These are phyloP conservation scores for Nomada ruficornis DNA, from an alignment of 2,888 invertebrate species.

Conservation along the genomic window DNA sequence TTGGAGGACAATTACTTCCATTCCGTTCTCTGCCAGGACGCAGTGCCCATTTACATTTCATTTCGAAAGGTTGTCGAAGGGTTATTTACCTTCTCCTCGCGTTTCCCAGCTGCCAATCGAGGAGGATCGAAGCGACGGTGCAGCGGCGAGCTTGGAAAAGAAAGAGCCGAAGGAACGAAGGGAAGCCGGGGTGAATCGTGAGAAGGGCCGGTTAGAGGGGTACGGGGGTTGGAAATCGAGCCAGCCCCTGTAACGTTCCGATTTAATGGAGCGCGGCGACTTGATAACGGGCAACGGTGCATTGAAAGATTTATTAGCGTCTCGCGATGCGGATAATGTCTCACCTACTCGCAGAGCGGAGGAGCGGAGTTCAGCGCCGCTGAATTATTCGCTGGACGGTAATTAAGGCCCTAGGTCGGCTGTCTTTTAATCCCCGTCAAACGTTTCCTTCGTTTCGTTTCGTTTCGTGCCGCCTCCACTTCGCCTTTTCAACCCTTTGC, in stretches of 20 bases:
- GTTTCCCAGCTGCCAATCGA: conserved; percentile 15
- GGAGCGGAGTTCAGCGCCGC: conserved; percentile 13
- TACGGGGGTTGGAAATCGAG: not conserved
- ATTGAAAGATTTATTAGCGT: conserved; percentile 76
- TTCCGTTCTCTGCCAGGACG: not conserved
- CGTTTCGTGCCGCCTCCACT: not conserved
- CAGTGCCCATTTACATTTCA: conserved; percentile 26
- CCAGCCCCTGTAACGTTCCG: conserved; percentile 50
- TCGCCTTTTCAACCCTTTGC: conserved; percentile 9
- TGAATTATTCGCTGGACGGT: conserved; percentile 67
- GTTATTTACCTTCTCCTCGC: conserved; percentile 33
- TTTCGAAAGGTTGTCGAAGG: conserved; percentile 17
- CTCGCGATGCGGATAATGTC: conserved; percentile 60
- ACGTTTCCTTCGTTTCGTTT: conserved; percentile 44
- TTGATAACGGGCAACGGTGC: conserved; percentile 73
- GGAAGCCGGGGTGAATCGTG: conserved; percentile 21
- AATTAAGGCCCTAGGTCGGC: conserved; percentile 62
- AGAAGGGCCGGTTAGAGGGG: not conserved
- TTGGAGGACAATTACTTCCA: conserved; percentile 12
- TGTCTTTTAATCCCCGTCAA: conserved; percentile 64
- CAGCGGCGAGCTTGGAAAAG: not conserved
- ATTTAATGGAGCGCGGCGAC: conserved; percentile 79
- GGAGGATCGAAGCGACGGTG: not conserved
- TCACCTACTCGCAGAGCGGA: conserved; percentile 30
- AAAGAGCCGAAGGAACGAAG: conserved; percentile 13